Conservation (phyloP, 2,113 vertebrate species). For the Elachura formosa region DNA sequence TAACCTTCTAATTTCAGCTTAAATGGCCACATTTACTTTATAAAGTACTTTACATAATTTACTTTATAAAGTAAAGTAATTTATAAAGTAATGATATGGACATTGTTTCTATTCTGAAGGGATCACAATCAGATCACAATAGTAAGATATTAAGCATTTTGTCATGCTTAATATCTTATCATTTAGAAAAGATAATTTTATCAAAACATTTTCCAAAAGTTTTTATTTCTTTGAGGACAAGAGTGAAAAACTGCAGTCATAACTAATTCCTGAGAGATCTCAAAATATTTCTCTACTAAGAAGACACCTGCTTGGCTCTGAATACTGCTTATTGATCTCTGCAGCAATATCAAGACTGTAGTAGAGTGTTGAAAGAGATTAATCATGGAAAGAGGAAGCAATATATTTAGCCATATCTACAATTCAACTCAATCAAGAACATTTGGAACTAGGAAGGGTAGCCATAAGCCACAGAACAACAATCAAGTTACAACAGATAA, state of each 20-base stretch:
- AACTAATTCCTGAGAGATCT: background rate
- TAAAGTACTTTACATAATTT: too few relatives aligned
- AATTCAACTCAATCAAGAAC: background rate
- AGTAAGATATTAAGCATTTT: too few relatives aligned
- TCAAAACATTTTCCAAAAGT: background rate
- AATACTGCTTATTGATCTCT: background rate
- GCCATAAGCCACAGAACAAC: slow-evolving; percentile 51
- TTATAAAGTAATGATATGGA: background rate
- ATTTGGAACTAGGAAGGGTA: background rate
- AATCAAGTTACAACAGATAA: background rate
- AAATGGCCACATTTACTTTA: background rate
- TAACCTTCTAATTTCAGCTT: background rate
- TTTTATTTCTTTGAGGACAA: background rate
- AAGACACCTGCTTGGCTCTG: background rate
- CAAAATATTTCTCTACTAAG: background rate
- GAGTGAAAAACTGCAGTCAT: background rate
- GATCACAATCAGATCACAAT: background rate
- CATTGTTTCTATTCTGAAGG: background rate
- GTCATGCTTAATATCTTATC: background rate
- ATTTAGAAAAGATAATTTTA: background rate
- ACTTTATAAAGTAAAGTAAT: too few relatives aligned
- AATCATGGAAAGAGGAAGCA: slow-evolving; percentile 21
- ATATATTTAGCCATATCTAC: background rate
- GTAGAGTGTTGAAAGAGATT: background rate
- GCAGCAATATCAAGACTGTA: background rate